A percentile compares a stretch with the other conserved stretches of the same genome.
These are phyloP conservation scores for Malaclemys terrapin DNA, from an alignment of 2,113 vertebrate species.

Conservation along the genomic window DNA sequence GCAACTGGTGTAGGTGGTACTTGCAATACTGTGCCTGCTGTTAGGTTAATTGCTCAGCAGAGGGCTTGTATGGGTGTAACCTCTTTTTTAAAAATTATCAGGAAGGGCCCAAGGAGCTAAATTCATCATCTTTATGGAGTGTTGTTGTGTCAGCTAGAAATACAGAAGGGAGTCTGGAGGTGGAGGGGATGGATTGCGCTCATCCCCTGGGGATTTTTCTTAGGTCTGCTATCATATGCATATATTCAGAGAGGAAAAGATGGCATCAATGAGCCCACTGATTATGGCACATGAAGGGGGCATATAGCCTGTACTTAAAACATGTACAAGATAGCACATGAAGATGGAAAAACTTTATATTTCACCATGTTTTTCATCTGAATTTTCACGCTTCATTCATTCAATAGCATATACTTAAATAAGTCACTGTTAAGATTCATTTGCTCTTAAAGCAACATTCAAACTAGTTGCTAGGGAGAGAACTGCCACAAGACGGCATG, in stretches of 20 bases:
- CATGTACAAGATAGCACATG: rapidly evolving
- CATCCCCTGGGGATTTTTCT: neutral
- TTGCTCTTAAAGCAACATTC: neutral
- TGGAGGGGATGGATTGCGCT: neutral
- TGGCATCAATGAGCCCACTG: rapidly evolving
- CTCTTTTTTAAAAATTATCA: neutral
- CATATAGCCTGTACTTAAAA: neutral
- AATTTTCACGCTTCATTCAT: rapidly evolving
- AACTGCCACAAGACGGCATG: neutral
- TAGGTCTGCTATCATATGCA: neutral
- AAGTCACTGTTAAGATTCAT: neutral
- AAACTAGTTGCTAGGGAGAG: neutral
- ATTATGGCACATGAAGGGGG: rapidly evolving
- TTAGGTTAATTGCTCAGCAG: slow-evolving; percentile 17
- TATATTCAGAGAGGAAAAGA: neutral
- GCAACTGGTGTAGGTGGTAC: slow-evolving; percentile 61
- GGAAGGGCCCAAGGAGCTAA: neutral
- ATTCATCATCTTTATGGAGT: neutral
- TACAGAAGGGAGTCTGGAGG: neutral
- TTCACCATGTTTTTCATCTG: rapidly evolving
- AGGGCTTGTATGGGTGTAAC: slow-evolving; percentile 23
- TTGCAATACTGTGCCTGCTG: neutral
- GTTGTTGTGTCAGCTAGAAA: neutral
- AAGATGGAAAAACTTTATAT: neutral
- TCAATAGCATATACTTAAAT: rapidly evolving